These are phyloP conservation scores for Microchrysa polita DNA, from an alignment of 2,888 invertebrate species.

Conservation along the genomic window DNA sequence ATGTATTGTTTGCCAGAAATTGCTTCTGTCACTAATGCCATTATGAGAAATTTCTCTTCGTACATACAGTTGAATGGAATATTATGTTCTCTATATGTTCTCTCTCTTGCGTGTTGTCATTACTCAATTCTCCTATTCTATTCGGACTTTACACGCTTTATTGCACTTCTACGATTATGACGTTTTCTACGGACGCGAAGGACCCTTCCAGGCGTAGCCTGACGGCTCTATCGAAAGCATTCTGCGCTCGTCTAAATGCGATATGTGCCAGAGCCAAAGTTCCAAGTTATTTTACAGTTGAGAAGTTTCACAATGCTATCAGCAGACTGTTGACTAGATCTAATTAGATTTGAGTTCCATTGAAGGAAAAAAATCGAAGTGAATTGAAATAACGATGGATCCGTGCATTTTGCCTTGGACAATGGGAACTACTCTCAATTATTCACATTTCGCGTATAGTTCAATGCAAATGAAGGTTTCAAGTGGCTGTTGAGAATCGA, in stretches of 20 bases:
- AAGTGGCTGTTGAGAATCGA: too few species aligned
- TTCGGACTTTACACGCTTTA: background rate
- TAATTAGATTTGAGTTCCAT: too few species aligned
- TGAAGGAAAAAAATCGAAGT: too few species aligned
- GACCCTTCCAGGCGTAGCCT: too few species aligned
- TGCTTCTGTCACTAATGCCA: conserved; percentile 39
- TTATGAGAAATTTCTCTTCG: conserved; percentile 39
- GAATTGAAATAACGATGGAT: too few species aligned
- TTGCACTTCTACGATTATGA: background rate
- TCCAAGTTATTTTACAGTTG: conserved; percentile 1
- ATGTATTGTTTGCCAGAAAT: conserved; percentile 30
- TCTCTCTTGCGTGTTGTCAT: background rate
- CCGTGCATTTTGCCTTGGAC: too few species aligned
- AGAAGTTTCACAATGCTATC: background rate
- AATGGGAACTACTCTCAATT: too few species aligned
- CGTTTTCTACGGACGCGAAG: too few species aligned
- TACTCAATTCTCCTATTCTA: too few species aligned
- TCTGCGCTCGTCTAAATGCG: background rate
- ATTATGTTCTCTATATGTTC: background rate
- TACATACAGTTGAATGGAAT: conserved; percentile 21
- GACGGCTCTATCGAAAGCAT: too few species aligned
- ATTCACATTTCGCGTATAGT: too few species aligned
- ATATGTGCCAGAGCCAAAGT: background rate
- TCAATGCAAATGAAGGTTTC: too few species aligned
- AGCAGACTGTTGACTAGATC: background rate